These are phyloP conservation scores for Ruditapes philippinarum DNA, from an alignment of 1,140 invertebrate species.

Conservation along the genomic window DNA sequence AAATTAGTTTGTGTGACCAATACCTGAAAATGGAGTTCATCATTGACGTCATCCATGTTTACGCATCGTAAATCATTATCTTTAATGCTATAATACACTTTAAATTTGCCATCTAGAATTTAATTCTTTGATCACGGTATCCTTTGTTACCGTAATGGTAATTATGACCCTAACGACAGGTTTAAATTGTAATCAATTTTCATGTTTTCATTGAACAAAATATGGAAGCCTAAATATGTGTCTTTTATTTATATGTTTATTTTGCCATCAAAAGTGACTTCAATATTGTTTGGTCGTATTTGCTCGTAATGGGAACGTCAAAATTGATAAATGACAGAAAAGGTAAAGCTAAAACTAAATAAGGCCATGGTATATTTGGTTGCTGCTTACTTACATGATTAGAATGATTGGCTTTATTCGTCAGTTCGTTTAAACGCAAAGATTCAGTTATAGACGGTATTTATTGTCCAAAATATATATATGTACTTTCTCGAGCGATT, in stretches of 20 bases:
- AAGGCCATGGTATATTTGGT: too few species aligned
- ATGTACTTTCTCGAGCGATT: too few species aligned
- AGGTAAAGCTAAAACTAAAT: not conserved
- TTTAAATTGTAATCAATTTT: conserved; percentile 29
- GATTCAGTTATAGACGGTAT: too few species aligned
- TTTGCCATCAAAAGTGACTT: conserved; percentile 30
- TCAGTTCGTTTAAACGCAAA: too few species aligned
- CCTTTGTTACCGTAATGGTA: not conserved
- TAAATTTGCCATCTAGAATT: not conserved
- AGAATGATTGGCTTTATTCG: too few species aligned
- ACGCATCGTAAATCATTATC: not conserved
- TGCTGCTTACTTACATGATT: too few species aligned
- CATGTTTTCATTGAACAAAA: not conserved
- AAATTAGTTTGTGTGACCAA: too few species aligned
- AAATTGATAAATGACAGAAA: not conserved
- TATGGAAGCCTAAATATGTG: conserved; percentile 7
- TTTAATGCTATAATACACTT: not conserved
- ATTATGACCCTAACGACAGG: not conserved
- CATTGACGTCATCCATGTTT: not conserved
- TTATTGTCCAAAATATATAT: too few species aligned
- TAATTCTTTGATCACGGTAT: conserved; percentile 12
- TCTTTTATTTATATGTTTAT: conserved; percentile 21
- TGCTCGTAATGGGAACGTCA: conserved; percentile 23
- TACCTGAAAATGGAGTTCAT: not conserved
- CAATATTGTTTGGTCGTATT: conserved; percentile 9